A percentile compares a stretch with the other conserved stretches of the same genome.
phyloP scores from a whole-genome alignment of 2,113 vertebrate genomes.

The Calidris pygmaea region DNA sequence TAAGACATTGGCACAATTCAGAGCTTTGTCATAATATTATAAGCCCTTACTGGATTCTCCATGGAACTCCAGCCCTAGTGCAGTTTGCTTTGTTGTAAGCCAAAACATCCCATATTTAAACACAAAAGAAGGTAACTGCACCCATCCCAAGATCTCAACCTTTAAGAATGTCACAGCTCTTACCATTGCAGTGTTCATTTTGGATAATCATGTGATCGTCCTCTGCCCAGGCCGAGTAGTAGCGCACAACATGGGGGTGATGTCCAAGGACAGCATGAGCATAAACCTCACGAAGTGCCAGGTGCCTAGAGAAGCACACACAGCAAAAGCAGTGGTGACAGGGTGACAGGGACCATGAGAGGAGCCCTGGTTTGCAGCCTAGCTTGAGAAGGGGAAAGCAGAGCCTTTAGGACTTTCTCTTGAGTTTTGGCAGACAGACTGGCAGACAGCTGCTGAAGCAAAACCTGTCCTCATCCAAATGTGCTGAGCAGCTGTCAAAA shows the following conservation, averaged over 20 bases:
- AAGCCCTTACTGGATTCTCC: neutral
- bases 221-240: conserved; percentile 96
- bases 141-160: neutral
- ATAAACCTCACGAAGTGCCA: conserved; percentile 90
- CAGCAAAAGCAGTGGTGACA: neutral
- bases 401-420: neutral
- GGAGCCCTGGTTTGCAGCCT: neutral
- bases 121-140: neutral
- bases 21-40: neutral
- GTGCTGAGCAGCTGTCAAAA: neutral
- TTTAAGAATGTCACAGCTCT: neutral
- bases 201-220: conserved; percentile 94
- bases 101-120: neutral
- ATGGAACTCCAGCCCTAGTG: neutral
- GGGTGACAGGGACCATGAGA: neutral
- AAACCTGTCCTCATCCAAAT: neutral
- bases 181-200: conserved; percentile 95
- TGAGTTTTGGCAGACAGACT: neutral
- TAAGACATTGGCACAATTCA: neutral
- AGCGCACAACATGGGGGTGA: conserved; percentile 94
- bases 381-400: neutral
- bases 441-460: neutral
- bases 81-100: neutral
- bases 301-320: conserved; percentile 72
- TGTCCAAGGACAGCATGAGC: conserved; percentile 95